These are phyloP conservation scores for Gambelia wislizenii DNA, from an alignment of 2,797 vertebrate genomes.

Conservation along the genomic window DNA sequence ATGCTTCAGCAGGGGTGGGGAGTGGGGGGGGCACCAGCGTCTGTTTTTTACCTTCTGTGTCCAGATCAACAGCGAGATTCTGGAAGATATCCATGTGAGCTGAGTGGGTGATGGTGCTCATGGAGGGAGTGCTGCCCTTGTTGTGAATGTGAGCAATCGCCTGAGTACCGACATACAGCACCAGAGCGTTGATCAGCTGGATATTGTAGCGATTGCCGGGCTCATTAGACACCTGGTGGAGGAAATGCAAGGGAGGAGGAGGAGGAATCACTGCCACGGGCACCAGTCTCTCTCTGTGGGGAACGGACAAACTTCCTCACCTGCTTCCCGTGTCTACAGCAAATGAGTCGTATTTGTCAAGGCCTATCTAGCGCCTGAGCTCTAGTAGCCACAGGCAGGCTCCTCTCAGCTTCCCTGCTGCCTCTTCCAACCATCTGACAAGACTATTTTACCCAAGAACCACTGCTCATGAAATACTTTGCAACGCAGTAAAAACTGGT, in stretches of 20 bases:
- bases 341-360: neutral
- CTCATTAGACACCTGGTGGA: constrained; percentile 89
- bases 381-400: neutral
- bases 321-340: too few relatives aligned
- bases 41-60: constrained; percentile 92
- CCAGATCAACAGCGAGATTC: constrained; percentile 97
- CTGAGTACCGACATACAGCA: constrained; percentile 98
- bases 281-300: neutral
- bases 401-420: neutral
- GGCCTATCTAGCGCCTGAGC: too few relatives aligned
- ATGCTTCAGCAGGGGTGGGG: too few relatives aligned
- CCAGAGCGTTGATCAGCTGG: constrained; percentile 97
- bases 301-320: neutral
- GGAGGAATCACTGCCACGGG: neutral
- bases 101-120: constrained; percentile 99
- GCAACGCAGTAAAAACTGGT: too few relatives aligned
- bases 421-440: neutral
- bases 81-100: constrained; percentile 99
- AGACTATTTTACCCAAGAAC: too few relatives aligned
- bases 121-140: constrained; percentile 98
- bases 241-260: constrained; percentile 38
- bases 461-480: neutral
- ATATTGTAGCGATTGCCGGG: constrained; percentile 99
- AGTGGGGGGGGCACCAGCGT: neutral
- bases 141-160: constrained; percentile 99